Percentiles rank a stretch among this genome's conserved stretches.
Evolutionary conservation across 1,140 invertebrate genomes (phyloP).

Genomic region (Nixonia krombeini): DNA sequence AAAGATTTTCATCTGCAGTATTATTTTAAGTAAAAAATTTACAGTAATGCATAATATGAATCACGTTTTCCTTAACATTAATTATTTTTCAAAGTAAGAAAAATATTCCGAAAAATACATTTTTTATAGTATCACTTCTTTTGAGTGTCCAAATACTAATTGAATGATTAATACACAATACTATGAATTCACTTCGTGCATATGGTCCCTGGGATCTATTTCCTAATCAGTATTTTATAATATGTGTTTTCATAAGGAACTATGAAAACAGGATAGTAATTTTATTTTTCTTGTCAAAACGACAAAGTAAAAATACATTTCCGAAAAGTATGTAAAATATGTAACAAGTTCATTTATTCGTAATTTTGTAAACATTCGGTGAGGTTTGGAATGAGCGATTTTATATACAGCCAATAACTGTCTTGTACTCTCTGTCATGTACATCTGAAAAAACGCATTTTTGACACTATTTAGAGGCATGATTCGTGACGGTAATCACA

Average conservation of each 20-base stretch:
- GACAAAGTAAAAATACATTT: not conserved
- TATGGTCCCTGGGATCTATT: not conserved
- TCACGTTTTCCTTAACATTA: too few relatives aligned
- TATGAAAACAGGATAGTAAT: not conserved
- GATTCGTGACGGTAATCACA: slow-evolving; percentile 1
- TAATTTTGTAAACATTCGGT: too few relatives aligned
- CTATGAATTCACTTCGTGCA: not conserved
- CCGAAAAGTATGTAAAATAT: not conserved
- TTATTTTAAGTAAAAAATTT: too few relatives aligned
- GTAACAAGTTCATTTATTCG: too few relatives aligned
- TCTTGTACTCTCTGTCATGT: slow-evolving; percentile 48
- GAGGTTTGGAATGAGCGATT: slow-evolving; percentile 34
- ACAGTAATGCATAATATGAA: too few relatives aligned
- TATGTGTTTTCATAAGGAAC: not conserved
- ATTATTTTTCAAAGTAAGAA: too few relatives aligned
- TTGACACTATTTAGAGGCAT: slow-evolving; percentile 39
- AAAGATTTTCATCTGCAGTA: too few relatives aligned
- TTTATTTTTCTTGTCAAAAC: not conserved
- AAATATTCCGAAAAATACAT: too few relatives aligned
- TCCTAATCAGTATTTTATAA: not conserved
- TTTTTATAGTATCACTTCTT: too few relatives aligned
- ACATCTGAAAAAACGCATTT: slow-evolving; percentile 48
- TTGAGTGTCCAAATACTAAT: too few relatives aligned
- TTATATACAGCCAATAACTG: slow-evolving; percentile 51
- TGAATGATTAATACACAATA: not conserved